Evolutionary conservation across 2,113 vertebrate genomes (phyloP).

Genomic region (Benthochromis sp.): DNA sequence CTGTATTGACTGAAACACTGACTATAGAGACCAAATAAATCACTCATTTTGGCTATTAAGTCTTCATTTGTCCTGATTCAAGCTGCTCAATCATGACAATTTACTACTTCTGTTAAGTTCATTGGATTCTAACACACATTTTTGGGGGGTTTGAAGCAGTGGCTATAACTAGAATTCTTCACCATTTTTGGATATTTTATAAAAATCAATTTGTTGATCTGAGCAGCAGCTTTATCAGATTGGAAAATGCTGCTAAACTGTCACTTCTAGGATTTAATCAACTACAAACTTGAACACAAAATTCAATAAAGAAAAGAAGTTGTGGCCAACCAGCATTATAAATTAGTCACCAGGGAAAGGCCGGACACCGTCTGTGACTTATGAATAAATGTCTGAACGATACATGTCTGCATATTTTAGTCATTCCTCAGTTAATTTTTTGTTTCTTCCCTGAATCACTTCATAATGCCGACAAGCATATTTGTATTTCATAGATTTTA

Average conservation of each 20-base stretch:
- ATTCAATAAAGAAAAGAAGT: not conserved
- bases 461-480: not conserved
- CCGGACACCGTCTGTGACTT: not conserved
- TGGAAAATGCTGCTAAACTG: not conserved
- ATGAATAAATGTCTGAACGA: not conserved
- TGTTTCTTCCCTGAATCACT: not conserved
- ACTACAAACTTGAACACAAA: not conserved
- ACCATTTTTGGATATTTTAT: not conserved
- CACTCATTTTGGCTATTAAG: not conserved
- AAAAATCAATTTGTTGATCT: not conserved
- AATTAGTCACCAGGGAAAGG: not conserved
- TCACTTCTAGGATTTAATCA: not conserved
- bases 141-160: not conserved
- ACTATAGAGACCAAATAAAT: not conserved
- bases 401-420: not conserved
- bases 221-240: not conserved
- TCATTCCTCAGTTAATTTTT: not conserved
- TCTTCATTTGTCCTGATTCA: not conserved
- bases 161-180: fast-evolving
- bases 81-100: not conserved
- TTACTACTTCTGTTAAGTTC: not conserved
- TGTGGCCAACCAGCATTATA: not conserved
- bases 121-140: not conserved
- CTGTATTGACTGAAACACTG: not conserved
- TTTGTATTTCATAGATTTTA: not conserved